Percentiles rank a stretch among this genome's conserved stretches.
These are phyloP conservation scores for Trichonephila inaurata DNA, from an alignment of 1,140 invertebrate genomes.

Conservation along the genomic window DNA sequence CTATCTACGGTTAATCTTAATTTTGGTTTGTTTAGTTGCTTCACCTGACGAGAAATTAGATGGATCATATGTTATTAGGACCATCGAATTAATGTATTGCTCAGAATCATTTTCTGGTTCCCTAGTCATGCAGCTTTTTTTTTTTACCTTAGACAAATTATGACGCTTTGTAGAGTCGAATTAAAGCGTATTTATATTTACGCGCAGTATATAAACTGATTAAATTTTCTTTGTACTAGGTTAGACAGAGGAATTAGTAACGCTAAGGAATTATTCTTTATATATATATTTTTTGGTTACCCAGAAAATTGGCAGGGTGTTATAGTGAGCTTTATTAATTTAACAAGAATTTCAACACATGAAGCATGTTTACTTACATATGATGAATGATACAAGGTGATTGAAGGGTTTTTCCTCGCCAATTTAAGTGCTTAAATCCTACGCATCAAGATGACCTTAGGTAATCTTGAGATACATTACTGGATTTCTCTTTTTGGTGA, in stretches of 20 bases:
- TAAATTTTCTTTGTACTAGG: not conserved
- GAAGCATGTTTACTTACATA: too few species aligned
- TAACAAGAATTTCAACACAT: too few species aligned
- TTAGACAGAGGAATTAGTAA: not conserved
- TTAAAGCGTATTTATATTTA: not conserved
- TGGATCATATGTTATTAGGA: conserved; percentile 59
- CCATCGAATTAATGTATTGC: conserved; percentile 32
- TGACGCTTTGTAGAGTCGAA: not conserved
- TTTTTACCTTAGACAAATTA: not conserved
- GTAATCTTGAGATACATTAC: too few species aligned
- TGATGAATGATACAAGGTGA: too few species aligned
- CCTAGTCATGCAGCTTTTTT: not conserved
- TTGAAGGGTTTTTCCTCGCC: too few species aligned
- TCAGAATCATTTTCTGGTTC: conserved; percentile 25
- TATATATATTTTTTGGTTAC: too few species aligned
- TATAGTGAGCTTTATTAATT: too few species aligned
- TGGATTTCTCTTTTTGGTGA: too few species aligned
- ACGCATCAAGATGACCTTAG: too few species aligned
- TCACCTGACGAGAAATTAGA: conserved; percentile 29
- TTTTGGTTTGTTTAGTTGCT: conserved; percentile 60
- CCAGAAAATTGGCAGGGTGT: too few species aligned
- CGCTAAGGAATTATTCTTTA: too few species aligned
- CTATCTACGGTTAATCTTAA: not conserved
- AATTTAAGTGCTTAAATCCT: too few species aligned
- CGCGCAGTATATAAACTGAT: not conserved